phyloP scores from a whole-genome alignment of 2,113 vertebrate species.

The Silurus asotus region DNA sequence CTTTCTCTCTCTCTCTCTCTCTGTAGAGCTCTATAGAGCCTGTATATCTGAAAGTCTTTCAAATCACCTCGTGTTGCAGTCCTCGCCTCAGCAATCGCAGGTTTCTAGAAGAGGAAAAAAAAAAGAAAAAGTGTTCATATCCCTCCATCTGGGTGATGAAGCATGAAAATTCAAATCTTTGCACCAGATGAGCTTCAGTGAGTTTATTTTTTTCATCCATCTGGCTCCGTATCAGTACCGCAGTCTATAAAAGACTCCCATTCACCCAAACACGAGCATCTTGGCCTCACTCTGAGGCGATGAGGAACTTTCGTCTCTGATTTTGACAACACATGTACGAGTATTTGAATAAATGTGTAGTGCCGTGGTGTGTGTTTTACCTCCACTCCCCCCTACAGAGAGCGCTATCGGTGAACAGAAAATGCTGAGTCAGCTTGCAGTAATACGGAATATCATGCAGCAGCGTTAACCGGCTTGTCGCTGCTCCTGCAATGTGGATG shows the following conservation, averaged over 20 bases:
- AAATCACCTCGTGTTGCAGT: not conserved
- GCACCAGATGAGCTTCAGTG: slow-evolving; percentile 37
- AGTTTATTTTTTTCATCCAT: slow-evolving; percentile 9
- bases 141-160: slow-evolving; percentile 18
- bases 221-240: slow-evolving; percentile 14
- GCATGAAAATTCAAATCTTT: not conserved
- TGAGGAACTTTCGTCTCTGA: not conserved
- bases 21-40: not conserved
- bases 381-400: not conserved
- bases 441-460: not conserved
- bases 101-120: not conserved
- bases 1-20: not conserved
- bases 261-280: not conserved
- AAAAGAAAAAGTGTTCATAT: not conserved
- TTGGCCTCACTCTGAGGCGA: not conserved
- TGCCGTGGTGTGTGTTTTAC: not conserved
- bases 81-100: not conserved
- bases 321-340: not conserved
- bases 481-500: not conserved
- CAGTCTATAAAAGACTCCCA: not conserved
- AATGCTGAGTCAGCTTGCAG: slow-evolving; percentile 1
- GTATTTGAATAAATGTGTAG: not conserved
- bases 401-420: not conserved
- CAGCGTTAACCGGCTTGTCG: not conserved
- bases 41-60: slow-evolving; percentile 7